These are phyloP conservation scores for Thumatha senex DNA, from an alignment of 2,888 invertebrate genomes.

Conservation along the genomic window DNA sequence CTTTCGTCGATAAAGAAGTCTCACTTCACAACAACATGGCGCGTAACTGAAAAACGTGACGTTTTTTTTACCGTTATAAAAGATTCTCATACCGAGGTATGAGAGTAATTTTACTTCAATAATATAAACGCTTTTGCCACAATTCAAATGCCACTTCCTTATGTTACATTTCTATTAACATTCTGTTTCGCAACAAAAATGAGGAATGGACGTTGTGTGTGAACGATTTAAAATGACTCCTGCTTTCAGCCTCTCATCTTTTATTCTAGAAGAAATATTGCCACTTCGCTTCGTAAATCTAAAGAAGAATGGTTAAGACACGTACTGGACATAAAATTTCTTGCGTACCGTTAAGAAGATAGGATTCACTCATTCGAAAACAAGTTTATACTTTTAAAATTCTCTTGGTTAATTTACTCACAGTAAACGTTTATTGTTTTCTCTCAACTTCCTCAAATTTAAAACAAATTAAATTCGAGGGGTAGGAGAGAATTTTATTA, in stretches of 20 bases:
- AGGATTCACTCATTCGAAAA: not conserved
- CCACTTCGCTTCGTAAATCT: not conserved
- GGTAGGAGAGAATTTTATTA: no score
- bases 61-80: no score
- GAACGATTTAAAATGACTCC: conserved; percentile 18
- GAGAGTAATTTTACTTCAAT: no score
- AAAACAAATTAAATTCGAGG: no score
- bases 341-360: not conserved
- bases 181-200: conserved; percentile 14
- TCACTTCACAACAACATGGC: no score
- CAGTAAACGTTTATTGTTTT: no score
- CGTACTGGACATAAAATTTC: conserved; percentile 1
- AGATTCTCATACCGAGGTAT: no score
- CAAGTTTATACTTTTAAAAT: not conserved
- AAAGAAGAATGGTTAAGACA: conserved; percentile 1
- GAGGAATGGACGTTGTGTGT: conserved; percentile 27
- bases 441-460: no score
- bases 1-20: no score
- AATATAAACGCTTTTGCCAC: no score
- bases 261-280: conserved; percentile 10
- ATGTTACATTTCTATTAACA: conserved; percentile 20
- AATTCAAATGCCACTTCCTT: conserved; percentile 13
- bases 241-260: conserved; percentile 1
- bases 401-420: no score
- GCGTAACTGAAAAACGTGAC: no score